Percentiles rank a stretch among this genome's conserved stretches.
phyloP scores from a whole-genome alignment of 2,888 invertebrate genomes.

The Cheilosia vernalis region DNA sequence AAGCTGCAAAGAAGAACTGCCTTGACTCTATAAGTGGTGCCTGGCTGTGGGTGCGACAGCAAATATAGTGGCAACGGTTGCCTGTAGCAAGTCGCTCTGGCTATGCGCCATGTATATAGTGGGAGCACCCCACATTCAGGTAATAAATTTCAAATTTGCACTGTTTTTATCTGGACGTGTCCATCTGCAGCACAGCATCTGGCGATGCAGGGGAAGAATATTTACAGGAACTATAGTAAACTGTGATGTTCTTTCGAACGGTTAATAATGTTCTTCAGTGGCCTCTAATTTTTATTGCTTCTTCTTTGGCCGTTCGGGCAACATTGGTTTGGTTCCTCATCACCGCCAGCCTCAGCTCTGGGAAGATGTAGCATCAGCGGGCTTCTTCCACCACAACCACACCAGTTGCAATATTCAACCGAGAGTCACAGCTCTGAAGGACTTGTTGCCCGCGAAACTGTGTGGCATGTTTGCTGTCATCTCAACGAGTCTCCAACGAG shows the following conservation, averaged over 20 bases:
- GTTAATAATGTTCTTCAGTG: constrained; percentile 74
- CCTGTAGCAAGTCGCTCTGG: not conserved
- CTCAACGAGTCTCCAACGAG: constrained; percentile 44
- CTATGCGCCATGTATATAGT: constrained; percentile 40
- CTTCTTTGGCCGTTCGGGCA: constrained; percentile 27
- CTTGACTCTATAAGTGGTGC: constrained; percentile 31
- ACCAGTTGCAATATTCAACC: not conserved
- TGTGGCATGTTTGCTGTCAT: constrained; percentile 74
- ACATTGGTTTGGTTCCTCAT: constrained; percentile 64
- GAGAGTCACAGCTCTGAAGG: constrained; percentile 40
- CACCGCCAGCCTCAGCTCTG: constrained; percentile 33
- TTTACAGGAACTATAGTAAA: constrained; percentile 52
- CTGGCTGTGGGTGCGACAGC: constrained; percentile 59
- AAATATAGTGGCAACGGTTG: constrained; percentile 56
- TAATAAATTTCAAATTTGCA: constrained; percentile 75
- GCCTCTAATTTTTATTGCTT: constrained; percentile 72
- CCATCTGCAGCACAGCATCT: constrained; percentile 48
- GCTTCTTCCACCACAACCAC: constrained; percentile 5
- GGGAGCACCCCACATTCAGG: constrained; percentile 73
- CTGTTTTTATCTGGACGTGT: constrained; percentile 74
- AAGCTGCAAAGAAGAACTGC: constrained; percentile 18
- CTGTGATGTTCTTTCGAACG: constrained; percentile 70
- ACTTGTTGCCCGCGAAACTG: constrained; percentile 64
- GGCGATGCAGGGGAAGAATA: constrained; percentile 15
- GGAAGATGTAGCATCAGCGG: constrained; percentile 32